Percentiles rank a stretch among this genome's conserved stretches.
phyloP scores from a whole-genome alignment of 2,888 invertebrate genomes.

The Synergus laeviventris region DNA sequence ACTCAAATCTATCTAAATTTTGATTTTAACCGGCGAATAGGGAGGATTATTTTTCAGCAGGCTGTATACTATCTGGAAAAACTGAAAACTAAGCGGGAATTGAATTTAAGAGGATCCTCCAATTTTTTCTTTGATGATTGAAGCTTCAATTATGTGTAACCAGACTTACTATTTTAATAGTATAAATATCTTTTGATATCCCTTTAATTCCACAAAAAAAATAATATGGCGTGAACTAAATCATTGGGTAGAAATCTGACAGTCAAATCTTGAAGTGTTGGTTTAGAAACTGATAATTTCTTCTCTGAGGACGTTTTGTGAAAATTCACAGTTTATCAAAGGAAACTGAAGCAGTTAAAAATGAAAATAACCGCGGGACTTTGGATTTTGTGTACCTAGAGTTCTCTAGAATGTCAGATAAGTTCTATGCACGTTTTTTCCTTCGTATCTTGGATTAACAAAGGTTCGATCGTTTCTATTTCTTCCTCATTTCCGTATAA shows the following conservation, averaged over 20 bases:
- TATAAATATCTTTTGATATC: no score
- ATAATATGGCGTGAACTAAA: no score
- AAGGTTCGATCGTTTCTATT: constrained; percentile 61
- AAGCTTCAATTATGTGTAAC: no score
- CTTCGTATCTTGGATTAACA: constrained; percentile 68
- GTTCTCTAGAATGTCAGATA: constrained; percentile 59
- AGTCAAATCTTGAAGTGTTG: background rate
- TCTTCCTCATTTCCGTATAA: constrained; percentile 40
- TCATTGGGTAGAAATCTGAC: background rate
- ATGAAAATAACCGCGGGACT: background rate
- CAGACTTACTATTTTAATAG: no score
- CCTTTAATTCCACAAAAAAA: no score
- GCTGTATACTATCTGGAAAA: no score
- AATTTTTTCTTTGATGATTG: no score
- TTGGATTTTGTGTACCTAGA: constrained; percentile 16
- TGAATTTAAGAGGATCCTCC: no score
- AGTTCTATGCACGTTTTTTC: constrained; percentile 55
- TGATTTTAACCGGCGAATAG: background rate
- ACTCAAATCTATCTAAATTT: background rate
- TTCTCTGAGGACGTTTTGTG: background rate
- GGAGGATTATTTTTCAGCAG: background rate
- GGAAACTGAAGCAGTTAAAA: background rate
- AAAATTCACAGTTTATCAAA: background rate
- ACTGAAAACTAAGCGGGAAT: no score
- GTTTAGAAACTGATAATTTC: background rate